Base-by-base conservation (phyloP, 2,113 vertebrate genomes). In the Eleginops maclovinus region DNA sequence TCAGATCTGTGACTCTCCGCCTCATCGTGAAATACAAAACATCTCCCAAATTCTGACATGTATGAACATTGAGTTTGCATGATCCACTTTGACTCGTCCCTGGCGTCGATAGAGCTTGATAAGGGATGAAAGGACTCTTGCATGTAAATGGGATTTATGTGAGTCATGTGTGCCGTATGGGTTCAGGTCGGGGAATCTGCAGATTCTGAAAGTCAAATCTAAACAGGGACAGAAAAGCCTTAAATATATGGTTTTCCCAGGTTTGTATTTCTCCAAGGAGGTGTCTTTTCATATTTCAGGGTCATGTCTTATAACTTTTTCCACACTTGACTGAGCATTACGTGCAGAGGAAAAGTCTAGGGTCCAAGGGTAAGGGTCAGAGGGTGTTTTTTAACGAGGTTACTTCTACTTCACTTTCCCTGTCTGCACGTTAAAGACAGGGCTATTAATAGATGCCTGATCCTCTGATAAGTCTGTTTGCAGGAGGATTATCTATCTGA, bases 401-500 rank as follows among this genome's bases (percentile, higher is more conserved):
- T 89, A 89, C 65, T 82, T 77, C 79, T 61, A 73, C 69, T 65
- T 72, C 72, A 73, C 82, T 79, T 86, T 87, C 87, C 22, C 72
- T 3, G 26, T 47, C 71, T 40, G 16, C 73, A 76, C 59, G 72
- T 78, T 76, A 85, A 84, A 83, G 72, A 70, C 84, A 49, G 77
- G 61, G n/a, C 76, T 93, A 94, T 93, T 89, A 91, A 89, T 94
- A 93, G 87, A 53, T 0, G 54, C 69, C 87, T 88, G 79, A 94
- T 90, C 93, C 92, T 82, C 77, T 46, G 67, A 73, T 90, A 75
- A 89, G 79, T 83, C 79, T 75, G 61, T 66, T 60, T 66, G 51
- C 63, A 78, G 69, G n/a, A 51, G 89, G 88, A 93, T 94, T 91
- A 94, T 83, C 84, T 77, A 75, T 76, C 68, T 70, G 22, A 83